These are phyloP conservation scores for Dysmachus trigonus DNA, from an alignment of 2,888 invertebrate species.

Conservation along the genomic window DNA sequence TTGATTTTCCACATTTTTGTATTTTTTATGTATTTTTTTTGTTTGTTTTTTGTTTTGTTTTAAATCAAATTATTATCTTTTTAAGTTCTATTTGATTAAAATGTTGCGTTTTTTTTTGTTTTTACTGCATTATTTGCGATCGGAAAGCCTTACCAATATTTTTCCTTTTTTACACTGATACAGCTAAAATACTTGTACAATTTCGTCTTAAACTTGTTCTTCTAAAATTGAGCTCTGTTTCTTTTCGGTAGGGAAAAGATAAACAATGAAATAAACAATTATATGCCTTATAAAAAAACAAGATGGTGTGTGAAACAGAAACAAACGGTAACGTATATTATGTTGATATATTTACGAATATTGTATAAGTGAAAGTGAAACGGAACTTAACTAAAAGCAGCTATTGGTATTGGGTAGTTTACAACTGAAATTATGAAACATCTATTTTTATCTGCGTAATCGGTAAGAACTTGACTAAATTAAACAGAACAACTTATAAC, in stretches of 20 bases:
- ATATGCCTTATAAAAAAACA: conserved; percentile 16
- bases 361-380: conserved; percentile 36
- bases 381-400: conserved; percentile 32
- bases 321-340: conserved; percentile 35
- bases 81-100: not conserved
- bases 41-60: not conserved
- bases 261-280: conserved; percentile 34
- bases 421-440: not conserved
- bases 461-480: conserved; percentile 19
- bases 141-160: conserved; percentile 29
- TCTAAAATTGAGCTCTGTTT: conserved; percentile 44
- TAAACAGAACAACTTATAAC: conserved; percentile 46
- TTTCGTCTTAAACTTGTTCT: conserved; percentile 39
- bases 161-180: conserved; percentile 9
- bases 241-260: conserved; percentile 45
- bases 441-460: not conserved
- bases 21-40: not conserved
- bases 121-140: not conserved
- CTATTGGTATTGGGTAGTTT: conserved; percentile 21
- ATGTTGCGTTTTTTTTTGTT: not conserved
- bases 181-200: conserved; percentile 2
- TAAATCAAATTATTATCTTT: not conserved
- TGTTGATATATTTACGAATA: conserved; percentile 34
- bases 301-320: conserved; percentile 32
- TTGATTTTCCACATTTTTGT: not conserved